A percentile compares a stretch with the other conserved stretches of the same genome.
Conservation (phyloP, 2,888 invertebrate genomes). For the Himalopsyche anomala region DNA sequence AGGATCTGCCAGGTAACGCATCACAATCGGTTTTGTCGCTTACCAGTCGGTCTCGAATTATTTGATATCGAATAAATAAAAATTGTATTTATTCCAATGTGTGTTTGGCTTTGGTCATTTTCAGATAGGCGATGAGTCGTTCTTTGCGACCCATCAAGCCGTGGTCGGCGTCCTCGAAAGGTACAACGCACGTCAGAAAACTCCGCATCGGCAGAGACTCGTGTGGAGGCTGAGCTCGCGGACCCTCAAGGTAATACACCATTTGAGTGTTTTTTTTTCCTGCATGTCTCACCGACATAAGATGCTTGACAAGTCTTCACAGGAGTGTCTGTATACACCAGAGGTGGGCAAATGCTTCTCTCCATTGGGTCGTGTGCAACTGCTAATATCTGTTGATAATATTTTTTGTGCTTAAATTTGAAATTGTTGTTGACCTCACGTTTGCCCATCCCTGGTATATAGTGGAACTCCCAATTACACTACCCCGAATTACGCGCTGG, state of each 20-base stretch:
- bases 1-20: constrained; percentile 81
- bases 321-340: too few relatives aligned
- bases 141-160: constrained; percentile 79
- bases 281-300: not conserved
- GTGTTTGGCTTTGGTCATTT: constrained; percentile 48
- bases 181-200: constrained; percentile 84
- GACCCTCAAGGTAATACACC: constrained; percentile 77
- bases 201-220: constrained; percentile 83
- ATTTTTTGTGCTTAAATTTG: too few relatives aligned
- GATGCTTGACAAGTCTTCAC: not conserved
- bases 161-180: constrained; percentile 81
- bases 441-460: too few relatives aligned
- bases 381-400: too few relatives aligned
- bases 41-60: too few relatives aligned
- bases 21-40: not conserved
- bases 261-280: not conserved
- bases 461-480: too few relatives aligned
- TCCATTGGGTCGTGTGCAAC: too few relatives aligned
- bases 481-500: too few relatives aligned
- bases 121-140: constrained; percentile 83
- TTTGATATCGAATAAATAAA: too few relatives aligned
- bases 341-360: too few relatives aligned
- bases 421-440: too few relatives aligned
- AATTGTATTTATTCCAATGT: too few relatives aligned
- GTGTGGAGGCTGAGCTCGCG: constrained; percentile 87